phyloP scores from a whole-genome alignment of 2,797 vertebrate genomes.

The Pangasius djambal region DNA sequence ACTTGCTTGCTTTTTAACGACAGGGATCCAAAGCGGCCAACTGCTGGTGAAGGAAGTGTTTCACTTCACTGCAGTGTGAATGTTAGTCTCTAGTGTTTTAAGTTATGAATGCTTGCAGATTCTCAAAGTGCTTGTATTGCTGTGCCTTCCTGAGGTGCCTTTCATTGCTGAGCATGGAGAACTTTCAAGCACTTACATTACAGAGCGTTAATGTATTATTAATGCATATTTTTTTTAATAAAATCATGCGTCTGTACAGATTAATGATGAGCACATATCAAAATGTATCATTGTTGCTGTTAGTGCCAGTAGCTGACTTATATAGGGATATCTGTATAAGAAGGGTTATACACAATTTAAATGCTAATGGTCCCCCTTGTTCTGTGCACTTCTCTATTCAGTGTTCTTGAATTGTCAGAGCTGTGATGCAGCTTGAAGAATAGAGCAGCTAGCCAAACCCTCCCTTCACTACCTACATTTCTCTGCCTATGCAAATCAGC shows the following conservation, averaged over 20 bases:
- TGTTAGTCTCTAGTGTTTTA: conserved; percentile 2
- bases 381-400: conserved; percentile 39
- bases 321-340: background rate
- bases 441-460: conserved; percentile 43
- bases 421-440: conserved; percentile 42
- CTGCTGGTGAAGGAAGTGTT: conserved; percentile 11
- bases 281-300: background rate
- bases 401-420: conserved; percentile 50
- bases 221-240: background rate
- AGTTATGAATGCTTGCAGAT: background rate
- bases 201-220: conserved; percentile 26
- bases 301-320: background rate
- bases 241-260: background rate
- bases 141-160: background rate
- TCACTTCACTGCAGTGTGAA: conserved; percentile 4
- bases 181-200: conserved; percentile 7
- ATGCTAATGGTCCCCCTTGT: conserved; percentile 44
- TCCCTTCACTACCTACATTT: conserved; percentile 39
- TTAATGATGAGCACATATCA: background rate
- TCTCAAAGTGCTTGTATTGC: background rate
- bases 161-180: background rate
- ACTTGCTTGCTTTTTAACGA: background rate
- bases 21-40: background rate
- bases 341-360: conserved; percentile 39
- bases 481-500: conserved; percentile 55